Percentiles rank a stretch among this genome's conserved stretches.
phyloP scores from a whole-genome alignment of 1,140 invertebrate genomes.

The Sipha flava region DNA sequence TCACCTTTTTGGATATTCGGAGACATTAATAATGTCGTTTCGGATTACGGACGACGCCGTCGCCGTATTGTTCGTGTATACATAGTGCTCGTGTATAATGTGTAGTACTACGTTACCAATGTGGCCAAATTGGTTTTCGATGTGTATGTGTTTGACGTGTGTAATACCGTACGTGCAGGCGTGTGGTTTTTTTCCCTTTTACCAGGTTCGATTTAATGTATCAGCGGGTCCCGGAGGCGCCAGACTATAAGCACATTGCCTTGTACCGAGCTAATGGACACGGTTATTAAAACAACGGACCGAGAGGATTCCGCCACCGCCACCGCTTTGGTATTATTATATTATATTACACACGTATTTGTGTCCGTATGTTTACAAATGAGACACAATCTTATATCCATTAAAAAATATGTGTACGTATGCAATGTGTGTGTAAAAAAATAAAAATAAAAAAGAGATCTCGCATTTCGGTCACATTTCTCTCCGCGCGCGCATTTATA shows the following conservation, averaged over 20 bases:
- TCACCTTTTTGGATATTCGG: not conserved
- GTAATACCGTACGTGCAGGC: not conserved
- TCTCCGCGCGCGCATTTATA: not conserved
- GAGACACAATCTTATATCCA: slow-evolving; percentile 22
- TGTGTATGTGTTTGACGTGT: not conserved
- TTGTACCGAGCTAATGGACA: slow-evolving; percentile 29
- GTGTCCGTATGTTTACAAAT: not conserved
- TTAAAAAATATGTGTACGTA: not conserved
- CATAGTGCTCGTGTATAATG: not conserved
- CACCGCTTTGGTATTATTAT: not conserved
- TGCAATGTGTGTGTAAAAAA: not conserved
- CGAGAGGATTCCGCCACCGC: slow-evolving; percentile 9
- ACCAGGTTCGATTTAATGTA: slow-evolving; percentile 29
- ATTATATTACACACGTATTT: not conserved
- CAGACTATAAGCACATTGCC: slow-evolving; percentile 31
- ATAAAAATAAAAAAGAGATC: not conserved
- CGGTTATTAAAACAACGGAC: slow-evolving; percentile 25
- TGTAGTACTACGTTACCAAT: no score
- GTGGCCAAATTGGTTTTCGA: not conserved
- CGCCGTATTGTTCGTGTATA: not conserved
- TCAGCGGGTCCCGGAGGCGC: slow-evolving; percentile 15
- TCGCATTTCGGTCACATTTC: not conserved
- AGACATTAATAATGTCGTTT: not conserved
- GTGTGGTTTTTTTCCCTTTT: slow-evolving; percentile 9
- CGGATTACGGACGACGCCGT: not conserved